These are phyloP conservation scores for Globicephala melas DNA, from an alignment of 2,113 vertebrate species.

Conservation along the genomic window DNA sequence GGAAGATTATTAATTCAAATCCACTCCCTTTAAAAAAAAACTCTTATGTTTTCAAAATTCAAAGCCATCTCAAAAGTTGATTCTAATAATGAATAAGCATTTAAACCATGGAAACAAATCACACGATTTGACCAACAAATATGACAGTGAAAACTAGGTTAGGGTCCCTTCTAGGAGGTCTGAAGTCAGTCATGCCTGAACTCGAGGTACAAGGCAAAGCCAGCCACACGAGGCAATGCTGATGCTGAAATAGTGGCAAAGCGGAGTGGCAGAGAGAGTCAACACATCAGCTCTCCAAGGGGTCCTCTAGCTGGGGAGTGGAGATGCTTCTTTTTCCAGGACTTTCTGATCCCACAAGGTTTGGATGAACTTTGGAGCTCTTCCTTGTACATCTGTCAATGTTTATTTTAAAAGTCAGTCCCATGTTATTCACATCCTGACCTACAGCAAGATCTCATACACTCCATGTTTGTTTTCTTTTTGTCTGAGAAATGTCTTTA, in stretches of 20 bases:
- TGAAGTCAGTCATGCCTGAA: neutral
- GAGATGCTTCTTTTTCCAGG: neutral
- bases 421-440: neutral
- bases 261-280: neutral
- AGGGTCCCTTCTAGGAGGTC: neutral
- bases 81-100: slow-evolving; percentile 28
- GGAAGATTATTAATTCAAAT: neutral
- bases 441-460: neutral
- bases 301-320: neutral
- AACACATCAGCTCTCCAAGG: neutral
- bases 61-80: neutral
- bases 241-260: too few relatives aligned
- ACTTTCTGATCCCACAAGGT: neutral
- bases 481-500: slow-evolving; percentile 1
- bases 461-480: neutral
- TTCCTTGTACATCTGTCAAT: neutral
- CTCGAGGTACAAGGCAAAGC: neutral
- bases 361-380: neutral
- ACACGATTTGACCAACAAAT: neutral
- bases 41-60: neutral
- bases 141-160: neutral
- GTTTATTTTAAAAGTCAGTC: slow-evolving; percentile 17
- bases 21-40: neutral
- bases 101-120: neutral
- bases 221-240: neutral